Base-by-base conservation (phyloP, 1,140 invertebrate species). In the Bombus polaris region DNA sequence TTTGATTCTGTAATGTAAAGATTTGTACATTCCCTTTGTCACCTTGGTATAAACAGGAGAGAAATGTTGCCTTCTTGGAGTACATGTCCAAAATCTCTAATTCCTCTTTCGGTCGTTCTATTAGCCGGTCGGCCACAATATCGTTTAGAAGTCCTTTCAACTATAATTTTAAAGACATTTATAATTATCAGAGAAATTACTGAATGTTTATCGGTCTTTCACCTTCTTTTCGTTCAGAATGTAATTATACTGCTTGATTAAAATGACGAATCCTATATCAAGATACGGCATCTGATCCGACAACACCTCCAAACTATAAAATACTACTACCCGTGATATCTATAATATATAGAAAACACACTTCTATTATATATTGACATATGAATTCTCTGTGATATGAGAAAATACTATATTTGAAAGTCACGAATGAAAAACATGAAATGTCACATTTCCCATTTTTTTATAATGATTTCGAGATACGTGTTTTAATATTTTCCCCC, bases 171-270 rank as follows among this genome's bases (percentile, higher is more conserved):
- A 39, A 57, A 4, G 3, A 37, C 18, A 57, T 8, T 13, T 32
- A 57, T 42, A 32, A 9, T 12, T n/a, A 13, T 65, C 12, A 3
- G 6, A 22, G 9, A 32, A 8, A 37, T 10, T 6, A 0, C 35
- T 37, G 15, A 2, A 13, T 42, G 28, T 47, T 9, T 6, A 18
- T 18, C 9, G 10, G 13, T 73, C 15, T 35, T 28, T 66, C 25
- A 78, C 76, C 39, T n/a, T 78, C 4, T n/a, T 13, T 25, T 78
- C 76, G 39, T 78, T 78, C 10, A 78, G 22, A 3, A 66, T 9
- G 18, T 44, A 78, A n/a, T 78, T 78, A 8, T 44, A 44, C 8
- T 78, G 76, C 10, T 78, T 78, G 1, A 66, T 1, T 9, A 78
- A 22, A 9, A 44, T 25, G 2, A 6, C n/a, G 4, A 66, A 6